These are phyloP conservation scores for Microcaecilia unicolor DNA, from an alignment of 2,797 vertebrate species.

Conservation along the genomic window DNA sequence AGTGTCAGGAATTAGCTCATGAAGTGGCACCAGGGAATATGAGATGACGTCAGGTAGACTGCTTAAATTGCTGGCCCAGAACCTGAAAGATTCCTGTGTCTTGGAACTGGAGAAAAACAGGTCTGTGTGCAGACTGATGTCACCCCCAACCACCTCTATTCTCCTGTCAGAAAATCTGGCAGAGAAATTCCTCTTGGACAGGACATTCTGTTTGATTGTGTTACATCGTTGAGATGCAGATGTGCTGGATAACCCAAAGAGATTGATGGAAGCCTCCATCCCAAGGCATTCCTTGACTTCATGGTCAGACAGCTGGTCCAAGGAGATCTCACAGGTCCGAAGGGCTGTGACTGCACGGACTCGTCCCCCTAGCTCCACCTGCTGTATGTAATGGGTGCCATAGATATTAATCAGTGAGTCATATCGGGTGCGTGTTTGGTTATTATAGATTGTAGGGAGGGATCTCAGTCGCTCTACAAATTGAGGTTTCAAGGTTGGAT, in stretches of 20 bases:
- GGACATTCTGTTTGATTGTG: constrained; percentile 33
- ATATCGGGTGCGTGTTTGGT: constrained; percentile 34
- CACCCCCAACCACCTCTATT: too few species aligned
- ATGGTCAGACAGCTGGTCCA: constrained; percentile 49
- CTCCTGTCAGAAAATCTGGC: too few species aligned
- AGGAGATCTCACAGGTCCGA: constrained; percentile 55
- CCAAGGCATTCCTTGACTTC: constrained; percentile 67
- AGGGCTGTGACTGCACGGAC: constrained; percentile 68
- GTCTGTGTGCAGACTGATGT: too few species aligned
- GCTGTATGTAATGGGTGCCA: constrained; percentile 73
- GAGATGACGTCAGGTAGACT: too few species aligned
- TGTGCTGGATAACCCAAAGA: not conserved
- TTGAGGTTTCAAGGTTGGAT: constrained; percentile 39
- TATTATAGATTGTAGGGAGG: constrained; percentile 54
- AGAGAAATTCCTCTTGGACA: constrained; percentile 60
- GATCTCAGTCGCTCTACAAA: constrained; percentile 45
- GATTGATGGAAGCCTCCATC: constrained; percentile 53
- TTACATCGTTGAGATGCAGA: constrained; percentile 45
- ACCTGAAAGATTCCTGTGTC: too few species aligned
- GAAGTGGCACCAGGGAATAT: too few species aligned
- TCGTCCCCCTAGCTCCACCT: constrained; percentile 65
- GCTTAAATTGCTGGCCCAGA: too few species aligned
- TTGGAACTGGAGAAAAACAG: too few species aligned
- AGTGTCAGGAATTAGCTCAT: too few species aligned
- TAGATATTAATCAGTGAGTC: constrained; percentile 59